Conservation (phyloP, 2,888 invertebrate species). For the Aplocera efformata region DNA sequence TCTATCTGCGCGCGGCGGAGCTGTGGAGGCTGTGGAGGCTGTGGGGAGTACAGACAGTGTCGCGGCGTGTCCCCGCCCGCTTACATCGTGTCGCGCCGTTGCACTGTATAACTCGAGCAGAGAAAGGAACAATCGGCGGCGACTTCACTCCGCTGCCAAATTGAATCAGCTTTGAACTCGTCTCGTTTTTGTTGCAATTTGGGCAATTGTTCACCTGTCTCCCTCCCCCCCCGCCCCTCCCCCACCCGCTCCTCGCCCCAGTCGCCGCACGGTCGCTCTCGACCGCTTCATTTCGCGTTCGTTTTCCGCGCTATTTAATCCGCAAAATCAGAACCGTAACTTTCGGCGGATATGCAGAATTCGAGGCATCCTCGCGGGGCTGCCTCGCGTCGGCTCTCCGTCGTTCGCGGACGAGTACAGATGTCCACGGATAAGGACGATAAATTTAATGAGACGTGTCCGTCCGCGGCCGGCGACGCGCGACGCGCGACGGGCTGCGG, state of each 20-base stretch:
- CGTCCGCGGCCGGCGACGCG: slow-evolving; percentile 30
- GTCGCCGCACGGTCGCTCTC: slow-evolving; percentile 7
- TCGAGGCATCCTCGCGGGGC: slow-evolving; percentile 53
- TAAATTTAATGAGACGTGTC: slow-evolving; percentile 75
- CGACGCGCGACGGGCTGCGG: slow-evolving; percentile 23
- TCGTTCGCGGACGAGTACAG: slow-evolving; percentile 49
- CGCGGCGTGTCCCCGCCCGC: slow-evolving; percentile 2
- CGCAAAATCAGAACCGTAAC: slow-evolving; percentile 30
- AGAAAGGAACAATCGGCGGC: slow-evolving; percentile 19
- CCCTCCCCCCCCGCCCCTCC: slow-evolving; percentile 1
- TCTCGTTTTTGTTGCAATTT: slow-evolving; percentile 51
- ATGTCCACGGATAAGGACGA: slow-evolving; percentile 68
- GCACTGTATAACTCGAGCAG: slow-evolving; percentile 6
- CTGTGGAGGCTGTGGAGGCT: slow-evolving; percentile 1
- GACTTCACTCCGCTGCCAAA: slow-evolving; percentile 26
- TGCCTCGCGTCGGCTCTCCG: slow-evolving; percentile 62
- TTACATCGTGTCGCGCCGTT: slow-evolving; percentile 2
- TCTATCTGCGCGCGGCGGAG: not conserved
- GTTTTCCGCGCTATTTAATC: slow-evolving; percentile 39
- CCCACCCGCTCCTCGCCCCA: not conserved
- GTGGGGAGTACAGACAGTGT: not conserved
- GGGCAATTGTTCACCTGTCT: slow-evolving; percentile 44
- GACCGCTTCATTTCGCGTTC: slow-evolving; percentile 42
- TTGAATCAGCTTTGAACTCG: slow-evolving; percentile 38
- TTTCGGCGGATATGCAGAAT: slow-evolving; percentile 62